Percentiles rank a stretch among this genome's conserved stretches.
Evolutionary conservation across 1,140 invertebrate genomes (phyloP).

Genomic region (Danaus plexippus): DNA sequence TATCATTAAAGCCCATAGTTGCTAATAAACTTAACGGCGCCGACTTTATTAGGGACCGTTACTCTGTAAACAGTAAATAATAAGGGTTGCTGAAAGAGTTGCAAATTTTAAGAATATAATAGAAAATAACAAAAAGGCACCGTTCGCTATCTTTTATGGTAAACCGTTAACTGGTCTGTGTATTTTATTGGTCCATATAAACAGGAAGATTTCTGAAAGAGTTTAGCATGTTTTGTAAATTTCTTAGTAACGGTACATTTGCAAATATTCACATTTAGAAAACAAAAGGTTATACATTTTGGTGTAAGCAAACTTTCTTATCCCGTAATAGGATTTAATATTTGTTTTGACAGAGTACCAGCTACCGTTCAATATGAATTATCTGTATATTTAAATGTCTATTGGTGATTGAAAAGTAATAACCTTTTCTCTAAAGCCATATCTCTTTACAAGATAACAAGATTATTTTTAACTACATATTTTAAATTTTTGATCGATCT

Average conservation of each 20-base stretch:
- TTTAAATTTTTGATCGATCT: no score
- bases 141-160: slow-evolving; percentile 26
- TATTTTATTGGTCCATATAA: slow-evolving; percentile 40
- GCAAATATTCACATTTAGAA: slow-evolving; percentile 13
- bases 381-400: no score
- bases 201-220: slow-evolving; percentile 21
- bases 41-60: slow-evolving; percentile 32
- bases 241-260: slow-evolving; percentile 16
- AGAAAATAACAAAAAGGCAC: slow-evolving; percentile 18
- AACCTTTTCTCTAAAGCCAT: no score
- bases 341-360: no score
- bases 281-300: slow-evolving; percentile 3
- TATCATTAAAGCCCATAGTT: slow-evolving; percentile 24
- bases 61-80: slow-evolving; percentile 31
- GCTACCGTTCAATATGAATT: no score
- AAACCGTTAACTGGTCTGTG: slow-evolving; percentile 16
- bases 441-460: no score
- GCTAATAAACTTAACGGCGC: slow-evolving; percentile 29
- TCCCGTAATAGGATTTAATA: no score
- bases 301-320: no score
- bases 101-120: slow-evolving; percentile 40
- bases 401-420: no score
- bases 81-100: slow-evolving; percentile 51
- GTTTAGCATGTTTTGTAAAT: slow-evolving; percentile 17
- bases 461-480: no score